A percentile compares a stretch with the other conserved stretches of the same genome.
Conservation (phyloP, 2,113 vertebrate genomes). For the Callipepla californica region DNA sequence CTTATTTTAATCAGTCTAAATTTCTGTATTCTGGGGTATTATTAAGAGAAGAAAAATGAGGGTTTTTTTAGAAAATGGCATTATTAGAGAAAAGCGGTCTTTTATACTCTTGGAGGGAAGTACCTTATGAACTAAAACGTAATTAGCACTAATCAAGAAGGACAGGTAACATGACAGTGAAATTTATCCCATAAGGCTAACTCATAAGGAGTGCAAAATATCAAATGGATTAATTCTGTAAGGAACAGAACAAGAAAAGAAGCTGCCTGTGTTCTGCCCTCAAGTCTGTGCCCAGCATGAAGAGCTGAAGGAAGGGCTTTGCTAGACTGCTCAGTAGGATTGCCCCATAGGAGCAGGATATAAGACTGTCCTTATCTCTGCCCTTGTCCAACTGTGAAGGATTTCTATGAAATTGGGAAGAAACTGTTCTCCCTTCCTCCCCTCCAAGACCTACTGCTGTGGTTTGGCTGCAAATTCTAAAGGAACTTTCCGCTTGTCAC, state of each 20-base stretch:
- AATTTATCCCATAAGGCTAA: neutral
- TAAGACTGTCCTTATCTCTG: neutral
- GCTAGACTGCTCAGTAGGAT: neutral
- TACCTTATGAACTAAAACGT: neutral
- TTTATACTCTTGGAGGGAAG: neutral
- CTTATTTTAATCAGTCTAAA: neutral
- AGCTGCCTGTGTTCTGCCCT: neutral
- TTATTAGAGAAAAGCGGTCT: neutral
- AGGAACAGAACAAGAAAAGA: neutral
- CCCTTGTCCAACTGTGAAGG: accelerated
- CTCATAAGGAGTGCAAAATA: neutral
- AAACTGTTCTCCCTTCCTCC: neutral
- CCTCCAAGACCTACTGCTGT: neutral
- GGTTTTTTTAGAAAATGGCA: neutral
- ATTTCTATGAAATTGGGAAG: neutral
- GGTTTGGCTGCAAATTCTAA: neutral
- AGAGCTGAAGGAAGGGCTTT: neutral
- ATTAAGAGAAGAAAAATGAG: neutral
- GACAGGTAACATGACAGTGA: neutral
- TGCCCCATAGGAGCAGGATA: neutral
- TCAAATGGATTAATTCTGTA: neutral
- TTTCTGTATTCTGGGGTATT: neutral
- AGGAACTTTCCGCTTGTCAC: neutral
- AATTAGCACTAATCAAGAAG: neutral
- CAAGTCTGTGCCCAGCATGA: accelerated